Base-by-base conservation (phyloP, 2,888 invertebrate genomes). In the Iselma pallidipennis region DNA sequence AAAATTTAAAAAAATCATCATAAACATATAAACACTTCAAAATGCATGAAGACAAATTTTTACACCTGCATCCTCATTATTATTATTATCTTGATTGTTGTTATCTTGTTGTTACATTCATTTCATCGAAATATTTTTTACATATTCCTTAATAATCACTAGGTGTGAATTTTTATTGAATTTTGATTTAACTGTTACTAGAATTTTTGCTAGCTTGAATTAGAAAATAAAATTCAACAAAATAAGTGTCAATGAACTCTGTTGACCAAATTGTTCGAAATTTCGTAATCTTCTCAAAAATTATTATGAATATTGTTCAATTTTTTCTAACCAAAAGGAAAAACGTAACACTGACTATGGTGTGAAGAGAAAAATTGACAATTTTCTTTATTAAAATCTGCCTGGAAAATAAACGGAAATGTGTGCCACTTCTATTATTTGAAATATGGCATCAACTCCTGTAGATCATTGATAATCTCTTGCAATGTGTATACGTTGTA, bases 221-320 rank as follows among this genome's bases (percentile, higher is more conserved):
- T 45, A 45, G 16, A 12, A 16, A 21, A 45, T 4, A 45, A 12
- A 4, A 21, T 45, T 45, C 45, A 45, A 45, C 45, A 7, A 19
- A 42, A 21, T 55, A 42, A 49, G 59, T 50, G 16, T 56, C 63
- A n/a, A 54, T 49, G 21, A 63, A 59, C 31, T 63, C 63, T 21
- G 59, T 49, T 23, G 45, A 45, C 45, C 45, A 45, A 45, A 10
- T 45, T 45, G 45, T 45, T 21, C 45, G 21, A 45, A 45, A 19
- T 42, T 16, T 14, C 5, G 5, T 37, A 6, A 7, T 16, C 16
- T 37, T 37, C 16, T 37, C 37, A 14, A 16, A 37, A 37, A 14
- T 6, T 16, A 37, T 14, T 31, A 16, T 5, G 0, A 1, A 37
- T 16, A n/a, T n/a, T n/a, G n/a, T n/a, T n/a, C n/a, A n/a, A n/a